These are phyloP conservation scores for Menidia beryllina DNA, from an alignment of 2,113 vertebrate species.

Conservation along the genomic window DNA sequence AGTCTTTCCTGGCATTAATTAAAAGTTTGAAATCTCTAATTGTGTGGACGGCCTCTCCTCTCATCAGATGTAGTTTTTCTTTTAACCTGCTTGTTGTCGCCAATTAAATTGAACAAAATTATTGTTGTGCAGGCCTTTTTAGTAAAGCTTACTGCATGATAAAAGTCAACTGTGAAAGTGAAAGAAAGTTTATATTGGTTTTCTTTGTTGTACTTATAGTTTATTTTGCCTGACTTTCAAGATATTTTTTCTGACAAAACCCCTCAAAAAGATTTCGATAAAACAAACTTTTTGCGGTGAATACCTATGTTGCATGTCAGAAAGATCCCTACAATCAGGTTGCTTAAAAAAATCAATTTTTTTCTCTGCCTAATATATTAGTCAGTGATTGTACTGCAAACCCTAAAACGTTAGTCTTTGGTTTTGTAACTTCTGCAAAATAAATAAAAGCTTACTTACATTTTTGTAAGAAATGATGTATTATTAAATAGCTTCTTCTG, in stretches of 20 bases:
- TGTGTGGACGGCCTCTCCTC: conserved; percentile 57
- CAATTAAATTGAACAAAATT: conserved; percentile 62
- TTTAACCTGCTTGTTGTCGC: conserved; percentile 59
- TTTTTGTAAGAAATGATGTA: conserved; percentile 4
- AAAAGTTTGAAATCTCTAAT: conserved; percentile 72
- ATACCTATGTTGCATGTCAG: too few species aligned
- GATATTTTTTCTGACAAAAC: not conserved
- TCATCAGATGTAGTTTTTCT: conserved; percentile 67
- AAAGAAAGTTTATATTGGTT: too few species aligned
- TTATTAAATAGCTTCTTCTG: not conserved
- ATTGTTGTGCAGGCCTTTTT: conserved; percentile 31
- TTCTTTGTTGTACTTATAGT: too few species aligned
- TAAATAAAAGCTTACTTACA: not conserved
- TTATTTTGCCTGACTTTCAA: too few species aligned
- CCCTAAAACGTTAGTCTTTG: not conserved
- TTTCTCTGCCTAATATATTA: too few species aligned
- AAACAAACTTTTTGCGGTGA: too few species aligned
- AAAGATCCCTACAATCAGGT: too few species aligned
- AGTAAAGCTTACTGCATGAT: not conserved
- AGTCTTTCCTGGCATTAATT: conserved; percentile 62
- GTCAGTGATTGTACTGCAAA: not conserved
- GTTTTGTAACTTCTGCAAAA: not conserved
- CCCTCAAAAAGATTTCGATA: not conserved
- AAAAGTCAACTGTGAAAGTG: not conserved
- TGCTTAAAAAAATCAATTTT: too few species aligned